These are phyloP conservation scores for Rutilus rutilus DNA, from an alignment of 2,113 vertebrate genomes.

Conservation along the genomic window DNA sequence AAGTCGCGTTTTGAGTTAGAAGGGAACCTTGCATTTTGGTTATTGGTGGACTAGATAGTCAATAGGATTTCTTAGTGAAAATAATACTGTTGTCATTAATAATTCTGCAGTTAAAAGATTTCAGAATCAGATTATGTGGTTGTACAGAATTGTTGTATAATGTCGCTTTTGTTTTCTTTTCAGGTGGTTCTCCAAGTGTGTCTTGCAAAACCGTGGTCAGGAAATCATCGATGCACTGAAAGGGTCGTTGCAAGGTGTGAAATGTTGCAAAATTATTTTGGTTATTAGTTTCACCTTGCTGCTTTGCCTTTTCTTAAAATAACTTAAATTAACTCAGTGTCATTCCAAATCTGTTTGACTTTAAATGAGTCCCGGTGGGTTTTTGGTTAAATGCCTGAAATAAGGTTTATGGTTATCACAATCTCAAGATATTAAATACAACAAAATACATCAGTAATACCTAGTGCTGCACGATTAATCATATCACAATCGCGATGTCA, in stretches of 20 bases:
- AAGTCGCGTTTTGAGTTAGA: too few species aligned
- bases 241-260: conserved; percentile 81
- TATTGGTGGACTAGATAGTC: too few species aligned
- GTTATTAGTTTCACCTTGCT: not conserved
- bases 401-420: too few species aligned
- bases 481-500: too few species aligned
- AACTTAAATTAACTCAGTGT: too few species aligned
- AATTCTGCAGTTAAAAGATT: not conserved
- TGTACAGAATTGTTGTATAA: not conserved
- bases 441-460: too few species aligned
- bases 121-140: not conserved
- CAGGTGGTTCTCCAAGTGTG: conserved; percentile 94
- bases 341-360: too few species aligned
- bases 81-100: not conserved
- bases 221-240: conserved; percentile 94
- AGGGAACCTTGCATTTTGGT: too few species aligned
- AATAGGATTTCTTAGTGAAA: not conserved
- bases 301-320: not conserved
- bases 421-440: too few species aligned
- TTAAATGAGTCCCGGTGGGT: too few species aligned
- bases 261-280: not conserved
- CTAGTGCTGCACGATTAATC: too few species aligned
- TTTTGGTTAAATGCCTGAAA: too few species aligned
- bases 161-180: not conserved
- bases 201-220: conserved; percentile 86